Percentiles rank a stretch among this genome's conserved stretches.
Conservation (phyloP, 2,113 vertebrate species). For the Atlantisia rogersi region DNA sequence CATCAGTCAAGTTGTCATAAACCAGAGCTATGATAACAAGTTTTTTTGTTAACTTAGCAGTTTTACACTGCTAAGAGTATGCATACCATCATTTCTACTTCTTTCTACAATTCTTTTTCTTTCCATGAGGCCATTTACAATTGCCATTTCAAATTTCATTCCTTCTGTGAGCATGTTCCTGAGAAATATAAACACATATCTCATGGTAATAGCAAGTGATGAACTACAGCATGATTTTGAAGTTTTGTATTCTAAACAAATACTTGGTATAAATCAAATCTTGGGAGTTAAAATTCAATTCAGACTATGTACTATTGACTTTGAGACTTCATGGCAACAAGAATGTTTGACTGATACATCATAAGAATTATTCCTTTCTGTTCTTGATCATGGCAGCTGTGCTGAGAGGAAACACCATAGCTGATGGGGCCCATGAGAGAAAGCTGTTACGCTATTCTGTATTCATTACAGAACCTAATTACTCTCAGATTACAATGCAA, state of each 20-base stretch:
- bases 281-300: background rate
- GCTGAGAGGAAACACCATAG: slow-evolving; percentile 11
- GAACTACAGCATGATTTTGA: background rate
- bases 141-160: slow-evolving; percentile 1
- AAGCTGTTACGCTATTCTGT: background rate
- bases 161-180: background rate
- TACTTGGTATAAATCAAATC: background rate
- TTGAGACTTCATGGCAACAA: background rate
- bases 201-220: background rate
- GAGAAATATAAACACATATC: background rate
- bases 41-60: slow-evolving; percentile 11
- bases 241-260: background rate
- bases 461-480: slow-evolving; percentile 50
- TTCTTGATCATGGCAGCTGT: background rate
- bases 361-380: slow-evolving; percentile 16
- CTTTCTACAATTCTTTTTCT: background rate
- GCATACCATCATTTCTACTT: background rate
- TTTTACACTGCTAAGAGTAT: background rate
- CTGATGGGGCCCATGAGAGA: slow-evolving; percentile 21
- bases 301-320: background rate
- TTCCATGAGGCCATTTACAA: background rate
- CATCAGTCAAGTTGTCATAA: slow-evolving; percentile 17
- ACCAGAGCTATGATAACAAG: background rate
- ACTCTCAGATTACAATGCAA: slow-evolving; percentile 43
- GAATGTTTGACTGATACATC: background rate